Conservation (phyloP, 2,113 vertebrate species). For the Acrocephalus arundinaceus region DNA sequence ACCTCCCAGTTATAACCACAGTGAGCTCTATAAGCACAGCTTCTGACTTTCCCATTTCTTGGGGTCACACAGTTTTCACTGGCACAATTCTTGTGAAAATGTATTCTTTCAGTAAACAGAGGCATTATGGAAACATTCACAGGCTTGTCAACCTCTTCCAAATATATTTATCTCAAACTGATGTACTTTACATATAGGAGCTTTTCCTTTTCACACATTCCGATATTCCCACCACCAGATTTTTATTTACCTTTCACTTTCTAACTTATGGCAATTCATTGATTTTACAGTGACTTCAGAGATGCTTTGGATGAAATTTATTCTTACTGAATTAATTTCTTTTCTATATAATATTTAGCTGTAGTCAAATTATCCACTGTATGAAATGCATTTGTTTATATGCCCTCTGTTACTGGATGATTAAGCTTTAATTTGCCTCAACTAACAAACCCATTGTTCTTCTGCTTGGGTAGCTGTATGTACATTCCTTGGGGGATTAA, state of each 20-base stretch:
- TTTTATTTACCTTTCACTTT: not conserved
- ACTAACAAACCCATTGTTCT: not conserved
- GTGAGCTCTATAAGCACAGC: not conserved
- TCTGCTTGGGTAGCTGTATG: not conserved
- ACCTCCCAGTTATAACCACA: not conserved
- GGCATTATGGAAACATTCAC: not conserved
- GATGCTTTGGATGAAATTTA: not conserved
- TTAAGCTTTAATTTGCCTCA: not conserved
- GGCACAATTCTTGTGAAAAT: not conserved
- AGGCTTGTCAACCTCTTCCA: not conserved
- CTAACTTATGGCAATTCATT: not conserved
- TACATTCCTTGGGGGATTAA: not conserved
- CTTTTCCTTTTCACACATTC: not conserved
- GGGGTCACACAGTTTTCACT: not conserved
- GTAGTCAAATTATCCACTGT: not conserved
- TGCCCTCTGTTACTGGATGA: not conserved
- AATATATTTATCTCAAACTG: not conserved
- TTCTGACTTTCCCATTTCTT: not conserved
- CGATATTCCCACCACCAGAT: not conserved
- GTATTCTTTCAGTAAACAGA: not conserved
- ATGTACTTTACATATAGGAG: not conserved
- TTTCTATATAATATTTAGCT: not conserved
- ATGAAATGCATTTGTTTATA: not conserved
- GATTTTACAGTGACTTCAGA: not conserved
- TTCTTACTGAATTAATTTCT: not conserved